Base-by-base conservation (phyloP, 2,113 vertebrate genomes). In the Panthera uncia region DNA sequence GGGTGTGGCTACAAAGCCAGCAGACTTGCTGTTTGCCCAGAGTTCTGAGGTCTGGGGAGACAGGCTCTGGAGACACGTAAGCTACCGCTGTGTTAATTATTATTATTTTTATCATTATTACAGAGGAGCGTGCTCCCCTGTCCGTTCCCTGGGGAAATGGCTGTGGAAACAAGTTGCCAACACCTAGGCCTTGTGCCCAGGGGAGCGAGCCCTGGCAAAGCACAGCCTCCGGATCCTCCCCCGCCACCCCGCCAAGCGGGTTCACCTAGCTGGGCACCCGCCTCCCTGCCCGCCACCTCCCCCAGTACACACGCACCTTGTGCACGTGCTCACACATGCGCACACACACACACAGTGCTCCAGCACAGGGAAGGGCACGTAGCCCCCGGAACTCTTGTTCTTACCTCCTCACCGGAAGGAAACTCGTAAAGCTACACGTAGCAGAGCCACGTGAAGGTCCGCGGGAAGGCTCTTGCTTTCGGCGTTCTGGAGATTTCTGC, bases 101-200 rank as follows among this genome's bases (percentile, higher is more conserved):
- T 97, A 87, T 91, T 69, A 25, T 94, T 97, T 92, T 93, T 95
- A 96, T 96, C 89, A 65, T 96, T 89, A 97, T 95, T 96, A 50
- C 48, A 83, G 68, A 79, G 50, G 86, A 93, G 89, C 97, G 90
- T 80, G 50, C 84, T 65, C 85, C 63, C 73, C 29, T 69, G 86
- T 86, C 95, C 85, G 76, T 90, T 92, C 94, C 94, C 78, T 84
- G 78, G 84, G 91, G 92, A 97, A 89, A 85, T 65, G 18, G 21
- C 89, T 73, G 31, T 80, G 69, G 76, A 86, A 92, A 78, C 0
- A 36, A 93, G 55, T 86, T 96, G 96, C 86, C 73, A 36, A 11
- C 69, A 31, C 86, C 80, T 6, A 16, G 87, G 71, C 80, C 25
- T 66, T 65, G 41, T 38, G 45, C 95, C 82, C 83, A 73, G 87